Evolutionary conservation across 2,888 invertebrate species (phyloP), one percentile per base, ranked within the genome.

Genomic region (Eurytoma adleriae): DNA sequence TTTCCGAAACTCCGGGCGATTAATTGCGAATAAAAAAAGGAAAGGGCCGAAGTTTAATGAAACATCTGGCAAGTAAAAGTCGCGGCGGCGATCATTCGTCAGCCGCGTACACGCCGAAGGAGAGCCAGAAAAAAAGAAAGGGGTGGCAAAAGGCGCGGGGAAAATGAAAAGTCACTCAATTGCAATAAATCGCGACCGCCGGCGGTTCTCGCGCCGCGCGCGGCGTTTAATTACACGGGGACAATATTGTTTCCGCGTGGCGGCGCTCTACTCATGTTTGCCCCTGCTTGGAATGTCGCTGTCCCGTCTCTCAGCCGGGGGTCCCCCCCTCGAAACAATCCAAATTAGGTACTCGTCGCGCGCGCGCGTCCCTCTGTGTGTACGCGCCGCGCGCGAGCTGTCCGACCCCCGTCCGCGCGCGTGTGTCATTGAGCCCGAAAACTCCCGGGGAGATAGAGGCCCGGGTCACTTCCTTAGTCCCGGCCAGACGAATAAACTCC

Each of bases 191-290:
- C 70, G 69, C 50, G 67, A 48, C 18, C 18, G 4, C 20, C 4
- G 78, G 50, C 64, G 78, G 83, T 24, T 24, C 24, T 1, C 24
- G 24, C 24, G 24, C 24, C 24, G 24, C 1, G 71, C 64, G 73
- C 82, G 82, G 81, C 82, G 79, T 84, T 82, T 85, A 86, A 87
- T 87, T 86, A 85, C 83, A 83, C 79, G 82, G 56, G 75, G 82
- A 83, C 84, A 85, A 86, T 85, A 86, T 87, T 84, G 84, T 85
- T 84, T 82, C 84, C 79, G 54, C 30, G 82, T 67, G 48, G 68
- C 52, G 59, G 50, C 57, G 68, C 30, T 30, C 68, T 30, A 50
- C 56, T 56, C 77, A 66, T 70, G 70, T 77, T 77, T 77, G 67
- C 67, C 57, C 66, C 48, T 54, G 75, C 66, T 61, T 61, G 61